Evolutionary conservation across 2,888 invertebrate species (phyloP).

Genomic region (Microctonus brassicae): DNA sequence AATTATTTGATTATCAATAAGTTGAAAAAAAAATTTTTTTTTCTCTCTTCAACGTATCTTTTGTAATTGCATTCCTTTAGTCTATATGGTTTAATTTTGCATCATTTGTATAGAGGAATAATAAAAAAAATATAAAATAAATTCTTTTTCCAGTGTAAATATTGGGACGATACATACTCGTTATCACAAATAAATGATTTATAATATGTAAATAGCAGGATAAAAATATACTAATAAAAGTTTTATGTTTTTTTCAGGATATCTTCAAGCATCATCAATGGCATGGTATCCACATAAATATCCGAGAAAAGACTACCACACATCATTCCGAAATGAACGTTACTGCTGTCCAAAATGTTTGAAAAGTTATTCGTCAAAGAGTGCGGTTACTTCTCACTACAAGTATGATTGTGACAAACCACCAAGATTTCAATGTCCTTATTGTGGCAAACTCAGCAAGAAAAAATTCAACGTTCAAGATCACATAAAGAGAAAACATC

Average conservation of each 20-base stretch:
- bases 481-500: constrained; percentile 57
- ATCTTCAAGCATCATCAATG: constrained; percentile 12
- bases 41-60: neutral
- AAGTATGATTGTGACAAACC: constrained; percentile 61
- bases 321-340: neutral
- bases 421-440: constrained; percentile 64
- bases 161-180: neutral
- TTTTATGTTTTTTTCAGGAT: constrained; percentile 18
- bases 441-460: constrained; percentile 60
- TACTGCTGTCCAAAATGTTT: constrained; percentile 22
- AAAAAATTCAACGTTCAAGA: constrained; percentile 58
- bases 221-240: neutral
- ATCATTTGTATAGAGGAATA: neutral
- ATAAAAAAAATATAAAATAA: neutral
- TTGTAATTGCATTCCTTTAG: neutral
- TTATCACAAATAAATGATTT: neutral
- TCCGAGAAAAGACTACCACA: neutral
- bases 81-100: neutral
- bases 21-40: too few species aligned
- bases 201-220: neutral
- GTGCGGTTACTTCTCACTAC: constrained; percentile 48
- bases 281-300: constrained; percentile 12
- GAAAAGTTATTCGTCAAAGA: constrained; percentile 25
- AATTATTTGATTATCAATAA: too few species aligned
- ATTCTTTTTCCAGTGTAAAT: neutral